Evolutionary conservation across 2,113 vertebrate species (phyloP).

Genomic region (Otolemur garnettii): DNA sequence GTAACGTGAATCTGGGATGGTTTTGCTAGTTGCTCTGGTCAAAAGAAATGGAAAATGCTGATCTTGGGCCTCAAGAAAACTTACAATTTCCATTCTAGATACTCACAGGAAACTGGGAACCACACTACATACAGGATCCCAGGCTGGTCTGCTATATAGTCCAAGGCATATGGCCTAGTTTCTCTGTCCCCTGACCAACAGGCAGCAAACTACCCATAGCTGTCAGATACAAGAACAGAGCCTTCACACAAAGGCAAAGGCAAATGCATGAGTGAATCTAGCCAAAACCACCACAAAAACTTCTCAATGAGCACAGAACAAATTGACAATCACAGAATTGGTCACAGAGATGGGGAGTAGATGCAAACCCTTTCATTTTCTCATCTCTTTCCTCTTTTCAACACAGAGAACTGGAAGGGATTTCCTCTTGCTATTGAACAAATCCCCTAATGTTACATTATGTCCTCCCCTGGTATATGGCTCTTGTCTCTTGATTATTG

Average conservation of each 20-base stretch:
- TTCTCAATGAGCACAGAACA: background rate
- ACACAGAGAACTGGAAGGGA: background rate
- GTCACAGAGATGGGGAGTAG: background rate
- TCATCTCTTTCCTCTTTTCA: background rate
- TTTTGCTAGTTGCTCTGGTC: background rate
- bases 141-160: background rate
- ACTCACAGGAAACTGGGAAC: background rate
- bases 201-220: background rate
- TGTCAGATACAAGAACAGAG: background rate
- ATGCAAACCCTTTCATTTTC: background rate
- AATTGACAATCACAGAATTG: background rate
- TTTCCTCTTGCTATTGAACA: background rate
- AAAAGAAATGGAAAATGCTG: background rate
- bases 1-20: background rate
- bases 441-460: background rate
- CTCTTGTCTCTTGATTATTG: background rate
- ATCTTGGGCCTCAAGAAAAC: background rate
- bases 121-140: background rate
- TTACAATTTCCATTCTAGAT: background rate
- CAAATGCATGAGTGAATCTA: background rate
- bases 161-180: background rate
- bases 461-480: background rate
- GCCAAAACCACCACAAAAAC: background rate
- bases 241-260: background rate
- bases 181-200: background rate